phyloP scores from a whole-genome alignment of 2,888 invertebrate genomes.

The Cylindroiulus punctatus region DNA sequence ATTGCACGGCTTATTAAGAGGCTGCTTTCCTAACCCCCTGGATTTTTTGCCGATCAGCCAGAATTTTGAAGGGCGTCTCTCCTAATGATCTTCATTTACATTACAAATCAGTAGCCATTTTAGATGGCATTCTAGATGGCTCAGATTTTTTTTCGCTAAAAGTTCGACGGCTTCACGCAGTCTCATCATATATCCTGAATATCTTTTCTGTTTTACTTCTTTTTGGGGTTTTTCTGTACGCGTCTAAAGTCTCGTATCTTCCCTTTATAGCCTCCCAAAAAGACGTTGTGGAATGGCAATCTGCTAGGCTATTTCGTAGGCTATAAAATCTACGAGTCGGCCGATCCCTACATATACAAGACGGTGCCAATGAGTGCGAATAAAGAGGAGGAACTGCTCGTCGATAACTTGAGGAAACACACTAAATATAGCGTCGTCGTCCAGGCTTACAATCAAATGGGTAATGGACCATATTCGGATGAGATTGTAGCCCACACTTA shows the following conservation, averaged over 20 bases:
- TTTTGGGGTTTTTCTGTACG: conserved; percentile 17
- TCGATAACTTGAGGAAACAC: conserved; percentile 63
- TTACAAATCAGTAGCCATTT: conserved; percentile 11
- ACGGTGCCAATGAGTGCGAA: conserved; percentile 59
- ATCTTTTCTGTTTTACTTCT: conserved; percentile 42
- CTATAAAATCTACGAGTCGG: conserved; percentile 60
- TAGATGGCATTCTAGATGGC: too few species aligned
- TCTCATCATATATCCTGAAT: conserved; percentile 24
- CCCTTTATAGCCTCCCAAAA: conserved; percentile 62
- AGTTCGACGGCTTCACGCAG: background rate
- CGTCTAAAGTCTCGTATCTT: conserved; percentile 41
- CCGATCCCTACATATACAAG: conserved; percentile 39
- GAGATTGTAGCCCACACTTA: conserved; percentile 61
- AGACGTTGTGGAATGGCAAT: conserved; percentile 64
- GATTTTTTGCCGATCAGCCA: background rate
- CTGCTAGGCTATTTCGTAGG: conserved; percentile 67
- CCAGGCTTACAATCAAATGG: conserved; percentile 62
- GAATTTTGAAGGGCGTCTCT: conserved; percentile 31
- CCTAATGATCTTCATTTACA: conserved; percentile 46
- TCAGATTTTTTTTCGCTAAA: background rate
- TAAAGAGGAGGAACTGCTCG: conserved; percentile 60
- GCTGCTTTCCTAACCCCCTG: background rate
- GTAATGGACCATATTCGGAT: conserved; percentile 61
- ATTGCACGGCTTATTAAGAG: background rate
- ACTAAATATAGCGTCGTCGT: conserved; percentile 62